Conservation (phyloP, 2,113 vertebrate species). For the Sclerurus mexicanus region DNA sequence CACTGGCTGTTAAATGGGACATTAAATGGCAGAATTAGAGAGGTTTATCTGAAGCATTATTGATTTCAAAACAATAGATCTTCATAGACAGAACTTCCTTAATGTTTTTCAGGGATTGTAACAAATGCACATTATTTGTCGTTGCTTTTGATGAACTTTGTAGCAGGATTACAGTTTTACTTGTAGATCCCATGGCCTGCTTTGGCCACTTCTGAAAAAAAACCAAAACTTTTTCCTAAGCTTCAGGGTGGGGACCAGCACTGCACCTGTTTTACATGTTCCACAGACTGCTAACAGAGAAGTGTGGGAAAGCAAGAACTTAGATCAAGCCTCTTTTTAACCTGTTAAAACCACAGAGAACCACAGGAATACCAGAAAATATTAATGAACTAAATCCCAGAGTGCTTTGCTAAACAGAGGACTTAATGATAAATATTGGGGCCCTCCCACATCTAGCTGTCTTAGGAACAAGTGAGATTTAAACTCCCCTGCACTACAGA, state of each 20-base stretch:
- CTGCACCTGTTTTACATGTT: neutral
- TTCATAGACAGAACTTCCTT: neutral
- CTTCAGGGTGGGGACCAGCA: neutral
- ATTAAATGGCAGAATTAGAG: conserved; percentile 36
- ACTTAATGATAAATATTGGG: neutral
- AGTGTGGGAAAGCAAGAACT: neutral
- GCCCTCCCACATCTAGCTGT: neutral
- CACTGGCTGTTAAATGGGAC: conserved; percentile 21
- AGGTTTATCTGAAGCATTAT: conserved; percentile 26
- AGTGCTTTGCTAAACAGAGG: neutral
- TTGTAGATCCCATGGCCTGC: neutral
- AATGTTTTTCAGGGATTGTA: neutral
- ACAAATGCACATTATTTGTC: neutral
- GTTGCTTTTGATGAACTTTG: neutral
- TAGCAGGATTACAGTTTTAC: neutral
- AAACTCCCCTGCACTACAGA: neutral
- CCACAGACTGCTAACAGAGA: neutral
- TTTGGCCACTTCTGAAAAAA: neutral
- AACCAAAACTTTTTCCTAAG: neutral
- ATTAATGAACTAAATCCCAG: neutral
- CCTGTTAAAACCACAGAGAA: neutral
- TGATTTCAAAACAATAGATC: conserved; percentile 38
- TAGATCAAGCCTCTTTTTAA: neutral
- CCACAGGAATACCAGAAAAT: neutral
- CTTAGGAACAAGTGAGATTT: neutral